Conservation (phyloP, 1,140 invertebrate species). For the Drosophila nigrodunni region DNA sequence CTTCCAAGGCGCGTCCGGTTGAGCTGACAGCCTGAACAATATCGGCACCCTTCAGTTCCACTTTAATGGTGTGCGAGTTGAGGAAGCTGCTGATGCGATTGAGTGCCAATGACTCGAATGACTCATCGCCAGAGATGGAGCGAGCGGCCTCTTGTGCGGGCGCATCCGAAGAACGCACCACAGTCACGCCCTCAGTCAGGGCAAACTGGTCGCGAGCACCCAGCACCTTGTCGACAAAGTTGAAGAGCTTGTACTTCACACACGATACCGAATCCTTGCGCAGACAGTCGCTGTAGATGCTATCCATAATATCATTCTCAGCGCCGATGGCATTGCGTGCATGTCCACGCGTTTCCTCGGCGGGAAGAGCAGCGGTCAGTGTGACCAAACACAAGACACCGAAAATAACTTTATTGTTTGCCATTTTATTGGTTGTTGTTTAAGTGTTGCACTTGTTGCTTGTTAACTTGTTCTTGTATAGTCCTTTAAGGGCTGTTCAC, state of each 20-base stretch:
- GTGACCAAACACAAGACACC: conserved; percentile 86
- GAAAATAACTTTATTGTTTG: conserved; percentile 81
- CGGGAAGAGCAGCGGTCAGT: conserved; percentile 87
- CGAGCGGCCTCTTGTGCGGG: conserved; percentile 88
- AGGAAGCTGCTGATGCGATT: conserved; percentile 90
- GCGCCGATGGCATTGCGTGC: conserved; percentile 87
- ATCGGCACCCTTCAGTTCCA: conserved; percentile 93
- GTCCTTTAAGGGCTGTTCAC: conserved; percentile 60
- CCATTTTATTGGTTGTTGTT: conserved; percentile 64
- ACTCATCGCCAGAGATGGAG: conserved; percentile 87
- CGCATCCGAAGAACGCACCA: conserved; percentile 89
- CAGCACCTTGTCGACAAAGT: conserved; percentile 92
- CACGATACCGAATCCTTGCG: conserved; percentile 92
- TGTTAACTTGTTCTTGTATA: conserved; percentile 52
- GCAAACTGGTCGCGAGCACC: conserved; percentile 91
- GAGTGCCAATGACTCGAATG: conserved; percentile 88
- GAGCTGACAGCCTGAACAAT: conserved; percentile 91
- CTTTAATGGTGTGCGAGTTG: conserved; percentile 91
- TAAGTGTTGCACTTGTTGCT: conserved; percentile 49
- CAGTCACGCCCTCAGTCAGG: conserved; percentile 91
- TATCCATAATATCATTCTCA: conserved; percentile 91
- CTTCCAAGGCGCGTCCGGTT: conserved; percentile 91
- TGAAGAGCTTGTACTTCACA: conserved; percentile 93
- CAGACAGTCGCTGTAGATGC: conserved; percentile 90
- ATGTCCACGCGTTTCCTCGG: conserved; percentile 87